These are phyloP conservation scores for Lutjanus argentimaculatus DNA, from an alignment of 2,797 vertebrate genomes.

Conservation along the genomic window DNA sequence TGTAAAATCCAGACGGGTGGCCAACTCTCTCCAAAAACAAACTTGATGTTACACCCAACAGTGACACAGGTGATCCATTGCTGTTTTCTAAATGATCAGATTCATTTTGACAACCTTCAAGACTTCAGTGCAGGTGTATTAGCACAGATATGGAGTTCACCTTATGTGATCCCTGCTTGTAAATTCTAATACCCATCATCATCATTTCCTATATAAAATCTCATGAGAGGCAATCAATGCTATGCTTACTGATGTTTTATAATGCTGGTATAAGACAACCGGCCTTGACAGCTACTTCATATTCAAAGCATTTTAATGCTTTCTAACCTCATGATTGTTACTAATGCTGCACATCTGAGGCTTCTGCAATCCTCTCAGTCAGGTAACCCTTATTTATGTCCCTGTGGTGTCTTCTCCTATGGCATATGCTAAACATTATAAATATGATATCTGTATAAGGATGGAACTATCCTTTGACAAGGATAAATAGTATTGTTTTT, in stretches of 20 bases:
- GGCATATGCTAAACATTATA: background rate
- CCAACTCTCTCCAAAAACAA: no score
- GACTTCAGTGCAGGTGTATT: background rate
- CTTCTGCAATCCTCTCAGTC: background rate
- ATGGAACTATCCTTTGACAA: background rate
- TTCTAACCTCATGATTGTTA: slow-evolving; percentile 3
- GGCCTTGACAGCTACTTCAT: background rate
- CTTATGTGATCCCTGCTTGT: background rate
- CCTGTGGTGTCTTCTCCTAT: background rate
- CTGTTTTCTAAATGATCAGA: background rate
- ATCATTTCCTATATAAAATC: background rate
- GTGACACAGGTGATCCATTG: background rate
- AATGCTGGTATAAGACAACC: background rate
- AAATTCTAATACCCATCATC: background rate
- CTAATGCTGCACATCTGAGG: background rate
- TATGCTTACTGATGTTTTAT: background rate
- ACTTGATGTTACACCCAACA: background rate
- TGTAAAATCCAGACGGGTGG: no score
- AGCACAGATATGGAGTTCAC: background rate
- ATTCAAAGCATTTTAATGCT: slow-evolving; percentile 13
- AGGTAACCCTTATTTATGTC: background rate
- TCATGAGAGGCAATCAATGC: background rate
- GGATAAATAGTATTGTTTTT: background rate
- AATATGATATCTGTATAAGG: background rate
- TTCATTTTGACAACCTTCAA: background rate